Base-by-base conservation (phyloP, 2,113 vertebrate species). In the Ptilorrhoa leucosticta region DNA sequence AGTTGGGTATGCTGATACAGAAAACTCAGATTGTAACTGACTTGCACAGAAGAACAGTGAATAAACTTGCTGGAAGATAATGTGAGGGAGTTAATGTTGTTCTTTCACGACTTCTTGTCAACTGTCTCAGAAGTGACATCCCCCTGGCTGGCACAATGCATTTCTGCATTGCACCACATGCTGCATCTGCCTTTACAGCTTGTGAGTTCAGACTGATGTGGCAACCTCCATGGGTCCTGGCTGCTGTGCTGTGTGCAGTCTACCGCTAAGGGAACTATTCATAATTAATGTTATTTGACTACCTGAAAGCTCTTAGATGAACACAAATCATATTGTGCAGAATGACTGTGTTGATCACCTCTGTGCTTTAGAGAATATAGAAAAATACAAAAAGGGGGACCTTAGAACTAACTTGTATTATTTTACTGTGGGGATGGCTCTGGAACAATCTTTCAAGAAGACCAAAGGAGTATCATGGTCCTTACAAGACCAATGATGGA, bases 131-230 rank as follows among this genome's bases (percentile, higher is more conserved):
- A 89, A 85, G 11, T 54, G 24, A 22, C n/a, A n/a, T 82, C 44
- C 89, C 50, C 27, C 45, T 82, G 87, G n/a, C 37, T 89, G 84
- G 50, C 53, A 70, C 35, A 84, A 27, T 44, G 37, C 28, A 24
- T 80, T 95, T 89, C 64, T 93, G 70, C 89, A 81, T 94, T 94
- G 96, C 82, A 92, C 68, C 45, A 79, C 61, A 56, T 76, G 75
- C 63, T 84, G 82, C 27, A 84, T 48, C 81, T 68, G 76, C 54
- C 61, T 44, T 61, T 78, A 53, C 28, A 50, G 5, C 42, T 82
- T 82, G 58, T 50, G 88, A 68, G 72, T 85, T 93, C 66, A 91
- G 71, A 68, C 66, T 58, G 66, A 76, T 86, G 70, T 72, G 83
- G 37, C 39, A 85, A 33, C 58, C 18, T 57, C 13, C 31, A 7